Conservation (phyloP, 2,888 invertebrate species). For the Coelopa pilipes region DNA sequence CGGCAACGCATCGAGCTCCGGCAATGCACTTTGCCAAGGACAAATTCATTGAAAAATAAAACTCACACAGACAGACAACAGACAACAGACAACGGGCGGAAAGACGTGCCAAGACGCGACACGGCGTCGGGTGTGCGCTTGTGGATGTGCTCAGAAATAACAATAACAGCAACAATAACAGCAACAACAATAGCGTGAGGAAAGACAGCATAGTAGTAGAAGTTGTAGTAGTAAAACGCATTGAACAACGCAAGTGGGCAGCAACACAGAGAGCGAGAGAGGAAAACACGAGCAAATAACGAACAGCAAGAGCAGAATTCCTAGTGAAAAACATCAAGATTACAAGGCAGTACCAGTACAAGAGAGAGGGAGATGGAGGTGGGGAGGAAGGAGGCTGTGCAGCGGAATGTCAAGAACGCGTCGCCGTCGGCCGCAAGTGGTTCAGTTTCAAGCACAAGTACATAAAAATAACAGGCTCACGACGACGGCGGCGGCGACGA, state of each 20-base stretch:
- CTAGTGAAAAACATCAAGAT: slow-evolving; percentile 6
- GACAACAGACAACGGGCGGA: background rate
- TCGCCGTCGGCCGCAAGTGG: background rate
- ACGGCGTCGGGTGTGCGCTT: background rate
- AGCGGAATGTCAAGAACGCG: slow-evolving; percentile 42
- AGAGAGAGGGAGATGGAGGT: no score
- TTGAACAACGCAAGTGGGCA: slow-evolving; percentile 1
- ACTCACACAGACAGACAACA: slow-evolving; percentile 25
- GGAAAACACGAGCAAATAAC: background rate
- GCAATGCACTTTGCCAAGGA: slow-evolving; percentile 66
- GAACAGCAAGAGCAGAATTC: background rate
- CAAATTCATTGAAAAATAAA: slow-evolving; percentile 64
- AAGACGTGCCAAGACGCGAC: background rate
- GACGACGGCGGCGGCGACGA: no score
- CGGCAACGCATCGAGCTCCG: slow-evolving; percentile 50
- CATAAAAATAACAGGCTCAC: background rate
- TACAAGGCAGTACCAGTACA: background rate
- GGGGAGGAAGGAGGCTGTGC: slow-evolving; percentile 6
- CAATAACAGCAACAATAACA: slow-evolving; percentile 22
- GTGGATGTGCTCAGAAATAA: slow-evolving; percentile 7
- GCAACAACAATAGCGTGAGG: background rate
- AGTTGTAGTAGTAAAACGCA: slow-evolving; percentile 11
- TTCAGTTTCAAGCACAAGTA: background rate
- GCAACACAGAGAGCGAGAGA: background rate
- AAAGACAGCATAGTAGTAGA: slow-evolving; percentile 12